These are phyloP conservation scores for Coregonus ussuriensis DNA, from an alignment of 2,797 vertebrate species.

Conservation along the genomic window DNA sequence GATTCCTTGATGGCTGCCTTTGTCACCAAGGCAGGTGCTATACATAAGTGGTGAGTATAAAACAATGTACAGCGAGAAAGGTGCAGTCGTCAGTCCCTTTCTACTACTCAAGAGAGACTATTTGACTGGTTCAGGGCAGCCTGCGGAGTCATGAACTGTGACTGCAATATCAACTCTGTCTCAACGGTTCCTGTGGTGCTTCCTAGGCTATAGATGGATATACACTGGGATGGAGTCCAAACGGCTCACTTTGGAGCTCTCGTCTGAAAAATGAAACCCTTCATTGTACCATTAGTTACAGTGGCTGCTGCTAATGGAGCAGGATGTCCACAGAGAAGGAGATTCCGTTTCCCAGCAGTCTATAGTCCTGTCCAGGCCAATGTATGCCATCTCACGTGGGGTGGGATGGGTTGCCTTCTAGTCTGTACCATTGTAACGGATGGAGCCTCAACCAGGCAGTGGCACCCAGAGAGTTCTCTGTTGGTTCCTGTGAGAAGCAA, in stretches of 20 bases:
- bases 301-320: conserved; percentile 37
- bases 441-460: background rate
- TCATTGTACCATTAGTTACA: conserved; percentile 53
- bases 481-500: conserved; percentile 15
- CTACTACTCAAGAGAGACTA: conserved; percentile 20
- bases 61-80: background rate
- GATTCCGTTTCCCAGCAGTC: conserved; percentile 21
- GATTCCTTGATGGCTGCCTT: background rate
- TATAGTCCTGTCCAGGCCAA: background rate
- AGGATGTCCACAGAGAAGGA: conserved; percentile 37
- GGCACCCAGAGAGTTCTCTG: background rate
- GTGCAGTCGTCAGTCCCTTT: background rate
- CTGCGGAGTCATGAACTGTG: background rate
- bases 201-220: conserved; percentile 43
- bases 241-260: conserved; percentile 53
- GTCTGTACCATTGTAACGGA: background rate
- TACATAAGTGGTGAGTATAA: background rate
- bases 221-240: conserved; percentile 60
- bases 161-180: conserved; percentile 34
- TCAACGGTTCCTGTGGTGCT: conserved; percentile 45
- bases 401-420: background rate
- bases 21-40: background rate
- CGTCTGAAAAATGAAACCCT: conserved; percentile 44
- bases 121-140: conserved; percentile 25
- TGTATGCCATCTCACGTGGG: background rate